Evolutionary conservation across 2,888 invertebrate genomes (phyloP).

Genomic region (Imbricaverruca yamaguchii): DNA sequence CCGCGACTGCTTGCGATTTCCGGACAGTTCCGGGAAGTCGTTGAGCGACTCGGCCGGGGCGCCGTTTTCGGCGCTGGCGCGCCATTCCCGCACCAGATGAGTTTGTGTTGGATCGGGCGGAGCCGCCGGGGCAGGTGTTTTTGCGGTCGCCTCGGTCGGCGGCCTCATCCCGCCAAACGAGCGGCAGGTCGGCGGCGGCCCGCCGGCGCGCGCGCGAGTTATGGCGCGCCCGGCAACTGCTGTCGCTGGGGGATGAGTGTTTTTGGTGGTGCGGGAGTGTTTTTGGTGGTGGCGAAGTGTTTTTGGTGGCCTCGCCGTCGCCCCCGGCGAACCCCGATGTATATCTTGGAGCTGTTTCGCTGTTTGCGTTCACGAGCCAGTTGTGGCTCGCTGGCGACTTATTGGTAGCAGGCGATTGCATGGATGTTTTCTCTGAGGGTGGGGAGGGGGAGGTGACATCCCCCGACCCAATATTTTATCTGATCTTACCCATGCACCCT

Average conservation of each 20-base stretch:
- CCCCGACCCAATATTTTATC: too few relatives aligned
- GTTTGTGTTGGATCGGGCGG: constrained; percentile 9
- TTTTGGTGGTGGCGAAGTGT: neutral
- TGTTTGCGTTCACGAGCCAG: neutral
- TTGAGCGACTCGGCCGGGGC: neutral
- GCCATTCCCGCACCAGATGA: neutral
- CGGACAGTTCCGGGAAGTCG: neutral
- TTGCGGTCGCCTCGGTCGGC: neutral
- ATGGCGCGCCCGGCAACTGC: neutral
- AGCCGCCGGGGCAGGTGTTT: neutral
- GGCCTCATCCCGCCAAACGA: neutral
- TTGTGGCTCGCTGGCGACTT: too few relatives aligned
- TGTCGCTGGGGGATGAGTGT: too few relatives aligned
- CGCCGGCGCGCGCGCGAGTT: neutral
- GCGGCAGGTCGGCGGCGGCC: neutral
- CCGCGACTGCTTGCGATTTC: too few relatives aligned
- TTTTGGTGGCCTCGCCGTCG: neutral
- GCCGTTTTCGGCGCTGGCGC: neutral
- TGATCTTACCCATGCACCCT: too few relatives aligned
- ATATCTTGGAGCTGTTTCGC: neutral
- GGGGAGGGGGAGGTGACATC: too few relatives aligned
- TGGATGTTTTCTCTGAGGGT: too few relatives aligned
- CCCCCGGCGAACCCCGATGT: too few relatives aligned
- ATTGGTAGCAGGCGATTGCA: too few relatives aligned
- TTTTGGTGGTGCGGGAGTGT: neutral